Evolutionary conservation across 2,888 invertebrate genomes (phyloP).

Genomic region (Amorpha juglandis): DNA sequence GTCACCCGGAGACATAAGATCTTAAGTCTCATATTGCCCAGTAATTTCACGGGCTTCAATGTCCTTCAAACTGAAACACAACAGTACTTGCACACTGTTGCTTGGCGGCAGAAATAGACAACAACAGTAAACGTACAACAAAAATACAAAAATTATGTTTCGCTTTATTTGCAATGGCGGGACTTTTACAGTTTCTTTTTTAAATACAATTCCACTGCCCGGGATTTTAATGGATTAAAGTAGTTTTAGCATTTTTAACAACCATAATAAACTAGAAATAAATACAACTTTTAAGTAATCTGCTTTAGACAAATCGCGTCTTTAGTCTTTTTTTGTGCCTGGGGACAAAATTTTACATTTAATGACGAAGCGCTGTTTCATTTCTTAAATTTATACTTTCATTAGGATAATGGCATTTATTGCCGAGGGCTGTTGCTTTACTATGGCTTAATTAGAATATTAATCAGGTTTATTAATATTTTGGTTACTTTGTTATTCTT

Average conservation of each 20-base stretch:
- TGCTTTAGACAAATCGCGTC: background rate
- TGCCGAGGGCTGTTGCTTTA: background rate
- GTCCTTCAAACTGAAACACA: too few species aligned
- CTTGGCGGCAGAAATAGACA: too few species aligned
- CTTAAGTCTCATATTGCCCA: too few species aligned
- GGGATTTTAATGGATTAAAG: background rate
- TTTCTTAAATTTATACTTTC: constrained; percentile 21
- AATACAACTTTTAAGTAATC: background rate
- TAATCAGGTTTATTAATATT: background rate
- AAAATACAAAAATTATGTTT: too few species aligned
- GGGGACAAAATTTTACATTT: constrained; percentile 11
- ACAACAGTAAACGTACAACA: too few species aligned
- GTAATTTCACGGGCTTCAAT: too few species aligned
- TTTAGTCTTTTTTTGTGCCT: constrained; percentile 15
- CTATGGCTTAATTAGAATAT: constrained; percentile 19
- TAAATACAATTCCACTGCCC: too few species aligned
- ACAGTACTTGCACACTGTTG: too few species aligned
- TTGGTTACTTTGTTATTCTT: background rate
- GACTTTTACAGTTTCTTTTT: too few species aligned
- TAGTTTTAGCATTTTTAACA: background rate
- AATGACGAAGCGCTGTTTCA: constrained; percentile 11
- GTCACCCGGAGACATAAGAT: too few species aligned
- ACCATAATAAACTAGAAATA: background rate
- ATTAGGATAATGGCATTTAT: constrained; percentile 21
- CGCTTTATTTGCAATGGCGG: too few species aligned